Conservation (phyloP, 2,888 invertebrate genomes). For the Ophion slaviceki region DNA sequence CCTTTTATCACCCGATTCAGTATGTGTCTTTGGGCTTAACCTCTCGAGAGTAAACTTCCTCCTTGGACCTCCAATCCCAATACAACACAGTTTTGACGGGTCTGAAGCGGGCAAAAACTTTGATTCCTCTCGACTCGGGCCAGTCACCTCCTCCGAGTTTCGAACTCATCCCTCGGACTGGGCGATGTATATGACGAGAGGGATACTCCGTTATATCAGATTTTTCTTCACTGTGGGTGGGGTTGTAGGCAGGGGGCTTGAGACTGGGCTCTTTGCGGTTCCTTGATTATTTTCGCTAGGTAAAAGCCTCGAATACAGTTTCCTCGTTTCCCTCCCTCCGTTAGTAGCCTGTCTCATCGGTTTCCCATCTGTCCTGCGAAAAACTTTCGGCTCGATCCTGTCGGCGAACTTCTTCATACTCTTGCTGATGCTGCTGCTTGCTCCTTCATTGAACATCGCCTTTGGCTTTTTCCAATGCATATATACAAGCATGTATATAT, state of each 20-base stretch:
- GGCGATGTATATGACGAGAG: conserved; percentile 41
- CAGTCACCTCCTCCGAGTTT: conserved; percentile 35
- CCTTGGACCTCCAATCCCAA: conserved; percentile 40
- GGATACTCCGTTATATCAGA: conserved; percentile 28
- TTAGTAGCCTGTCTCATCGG: conserved; percentile 50
- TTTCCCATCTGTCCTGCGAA: conserved; percentile 45
- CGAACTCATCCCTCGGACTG: conserved; percentile 17
- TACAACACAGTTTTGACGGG: conserved; percentile 30
- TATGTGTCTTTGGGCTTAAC: conserved; percentile 27
- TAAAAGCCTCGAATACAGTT: conserved; percentile 59
- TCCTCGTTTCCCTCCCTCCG: conserved; percentile 29
- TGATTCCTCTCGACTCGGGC: conserved; percentile 63
- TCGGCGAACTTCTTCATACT: conserved; percentile 57
- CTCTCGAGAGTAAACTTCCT: conserved; percentile 28
- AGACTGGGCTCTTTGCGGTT: conserved; percentile 70
- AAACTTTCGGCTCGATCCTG: conserved; percentile 46
- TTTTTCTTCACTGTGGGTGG: conserved; percentile 13
- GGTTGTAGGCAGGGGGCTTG: conserved; percentile 20
- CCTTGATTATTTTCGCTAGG: conserved; percentile 73
- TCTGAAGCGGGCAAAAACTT: conserved; percentile 66
- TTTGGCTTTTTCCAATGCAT: conserved; percentile 17
- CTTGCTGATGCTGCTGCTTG: conserved; percentile 41
- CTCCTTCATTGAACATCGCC: conserved; percentile 38
- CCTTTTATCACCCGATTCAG: conserved; percentile 26
- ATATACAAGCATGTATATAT: background rate